Conservation (phyloP, 2,797 vertebrate species). For the Chelmon rostratus region DNA sequence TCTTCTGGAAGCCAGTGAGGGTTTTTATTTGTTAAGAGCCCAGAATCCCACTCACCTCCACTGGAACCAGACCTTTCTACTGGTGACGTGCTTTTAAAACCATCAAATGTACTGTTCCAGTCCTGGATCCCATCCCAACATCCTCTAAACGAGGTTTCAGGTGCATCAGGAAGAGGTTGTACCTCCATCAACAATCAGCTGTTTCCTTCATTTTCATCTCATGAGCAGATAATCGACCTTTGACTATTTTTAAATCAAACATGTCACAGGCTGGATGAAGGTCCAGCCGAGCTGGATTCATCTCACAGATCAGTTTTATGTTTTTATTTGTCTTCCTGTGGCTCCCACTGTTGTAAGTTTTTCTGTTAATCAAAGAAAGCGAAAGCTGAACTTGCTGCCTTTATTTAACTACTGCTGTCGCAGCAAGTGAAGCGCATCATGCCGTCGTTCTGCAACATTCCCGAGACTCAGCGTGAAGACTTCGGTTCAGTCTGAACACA, state of each 20-base stretch:
- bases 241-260: conserved; percentile 1
- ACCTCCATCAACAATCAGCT: conserved; percentile 18
- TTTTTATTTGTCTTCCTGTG: background rate
- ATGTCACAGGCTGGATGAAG: background rate
- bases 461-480: conserved; percentile 12
- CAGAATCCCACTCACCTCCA: background rate
- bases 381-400: conserved; percentile 35
- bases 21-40: background rate
- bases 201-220: background rate
- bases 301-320: background rate
- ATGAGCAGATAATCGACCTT: conserved; percentile 31
- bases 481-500: background rate
- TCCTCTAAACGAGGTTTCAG: background rate
- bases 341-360: conserved; percentile 9
- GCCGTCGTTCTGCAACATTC: conserved; percentile 46
- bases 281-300: conserved; percentile 11
- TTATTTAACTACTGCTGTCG: conserved; percentile 39
- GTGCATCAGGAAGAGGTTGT: conserved; percentile 1
- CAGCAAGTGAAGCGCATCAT: conserved; percentile 1
- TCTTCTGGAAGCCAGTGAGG: background rate
- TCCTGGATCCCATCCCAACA: background rate
- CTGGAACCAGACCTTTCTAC: background rate
- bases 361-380: conserved; percentile 31
- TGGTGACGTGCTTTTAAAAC: background rate
- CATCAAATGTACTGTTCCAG: background rate